Evolutionary conservation across 2,113 vertebrate species (phyloP).

Genomic region (Mystacornis crossleyi): DNA sequence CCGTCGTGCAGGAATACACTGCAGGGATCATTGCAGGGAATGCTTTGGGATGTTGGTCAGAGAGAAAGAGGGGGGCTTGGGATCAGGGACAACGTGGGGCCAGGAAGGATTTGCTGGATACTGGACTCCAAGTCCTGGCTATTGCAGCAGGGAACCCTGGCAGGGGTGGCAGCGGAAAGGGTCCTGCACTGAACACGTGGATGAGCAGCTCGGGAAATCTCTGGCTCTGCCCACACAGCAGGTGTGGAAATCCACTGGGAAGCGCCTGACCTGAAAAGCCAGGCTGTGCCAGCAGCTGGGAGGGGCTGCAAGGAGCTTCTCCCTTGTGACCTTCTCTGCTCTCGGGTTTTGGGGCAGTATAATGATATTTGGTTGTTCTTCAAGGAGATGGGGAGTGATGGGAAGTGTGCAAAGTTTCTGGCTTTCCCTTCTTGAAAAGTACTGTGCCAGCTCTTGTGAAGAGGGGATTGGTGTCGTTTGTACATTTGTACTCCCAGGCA

Average conservation of each 20-base stretch:
- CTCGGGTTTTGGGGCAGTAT: neutral
- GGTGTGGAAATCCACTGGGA: neutral
- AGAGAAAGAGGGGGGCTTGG: neutral
- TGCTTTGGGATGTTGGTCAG: neutral
- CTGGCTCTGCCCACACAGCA: neutral
- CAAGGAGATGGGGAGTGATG: neutral
- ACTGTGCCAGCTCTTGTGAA: neutral
- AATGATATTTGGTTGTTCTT: neutral
- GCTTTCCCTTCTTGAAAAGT: neutral
- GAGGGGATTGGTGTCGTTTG: neutral
- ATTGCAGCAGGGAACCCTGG: neutral
- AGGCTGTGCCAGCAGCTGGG: neutral
- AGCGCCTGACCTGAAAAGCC: neutral
- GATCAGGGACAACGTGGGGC: rapidly evolving
- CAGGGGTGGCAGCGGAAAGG: neutral
- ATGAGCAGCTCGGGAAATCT: neutral
- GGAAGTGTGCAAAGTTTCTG: neutral
- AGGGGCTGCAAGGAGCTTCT: neutral
- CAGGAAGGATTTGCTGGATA: neutral
- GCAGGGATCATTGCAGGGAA: neutral
- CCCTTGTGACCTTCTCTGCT: neutral
- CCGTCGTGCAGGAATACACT: neutral
- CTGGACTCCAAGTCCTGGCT: neutral
- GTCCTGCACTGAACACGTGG: rapidly evolving
- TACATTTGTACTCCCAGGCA: neutral